Evolutionary conservation across 2,797 vertebrate species (phyloP).

Genomic region (Mareca strepera): DNA sequence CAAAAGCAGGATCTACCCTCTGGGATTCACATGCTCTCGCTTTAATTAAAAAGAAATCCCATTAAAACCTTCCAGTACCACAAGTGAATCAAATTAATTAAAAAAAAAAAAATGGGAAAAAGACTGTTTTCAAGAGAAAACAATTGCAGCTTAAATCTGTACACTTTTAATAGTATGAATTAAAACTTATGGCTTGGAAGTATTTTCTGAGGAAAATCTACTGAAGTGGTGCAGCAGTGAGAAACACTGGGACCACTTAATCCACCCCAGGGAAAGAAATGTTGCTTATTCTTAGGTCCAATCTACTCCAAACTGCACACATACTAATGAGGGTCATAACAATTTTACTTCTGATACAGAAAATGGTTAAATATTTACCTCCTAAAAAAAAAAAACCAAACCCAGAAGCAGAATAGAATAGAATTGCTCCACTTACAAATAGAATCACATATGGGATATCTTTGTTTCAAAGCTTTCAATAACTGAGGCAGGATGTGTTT

Average conservation of each 20-base stretch:
- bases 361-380: conserved; percentile 35
- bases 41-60: conserved; percentile 64
- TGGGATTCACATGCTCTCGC: background rate
- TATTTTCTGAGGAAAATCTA: background rate
- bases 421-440: background rate
- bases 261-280: background rate
- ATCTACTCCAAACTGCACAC: background rate
- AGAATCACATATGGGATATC: background rate
- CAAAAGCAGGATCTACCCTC: conserved; percentile 34
- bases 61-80: conserved; percentile 32
- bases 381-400: background rate
- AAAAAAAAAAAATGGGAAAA: background rate
- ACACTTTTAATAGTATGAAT: background rate
- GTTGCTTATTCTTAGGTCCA: background rate
- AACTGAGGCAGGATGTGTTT: background rate
- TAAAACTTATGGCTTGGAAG: background rate
- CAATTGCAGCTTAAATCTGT: background rate
- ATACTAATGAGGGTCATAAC: background rate
- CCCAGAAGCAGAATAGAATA: background rate
- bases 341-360: background rate
- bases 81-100: conserved; percentile 28
- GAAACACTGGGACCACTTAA: background rate
- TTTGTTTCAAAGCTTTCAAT: background rate
- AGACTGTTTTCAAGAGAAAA: background rate
- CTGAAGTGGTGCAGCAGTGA: background rate